A percentile compares a stretch with the other conserved stretches of the same genome.
phyloP scores from a whole-genome alignment of 2,113 vertebrate genomes.

The Theristicus caerulescens region DNA sequence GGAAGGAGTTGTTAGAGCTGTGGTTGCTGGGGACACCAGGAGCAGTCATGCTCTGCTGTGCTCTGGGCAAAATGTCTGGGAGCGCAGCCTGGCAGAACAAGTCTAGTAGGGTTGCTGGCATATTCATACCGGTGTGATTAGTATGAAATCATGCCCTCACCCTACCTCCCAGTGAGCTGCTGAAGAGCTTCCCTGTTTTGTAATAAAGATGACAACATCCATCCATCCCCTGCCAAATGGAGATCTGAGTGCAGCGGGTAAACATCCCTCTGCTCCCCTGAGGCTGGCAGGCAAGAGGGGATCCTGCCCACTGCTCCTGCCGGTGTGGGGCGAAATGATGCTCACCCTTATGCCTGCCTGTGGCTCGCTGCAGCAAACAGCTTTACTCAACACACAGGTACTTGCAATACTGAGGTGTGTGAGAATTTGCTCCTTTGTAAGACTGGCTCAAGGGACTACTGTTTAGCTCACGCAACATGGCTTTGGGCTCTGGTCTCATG shows the following conservation, averaged over 20 bases:
- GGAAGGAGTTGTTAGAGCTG: conserved; percentile 7
- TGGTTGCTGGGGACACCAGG: conserved; percentile 21
- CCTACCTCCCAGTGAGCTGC: conserved; percentile 45
- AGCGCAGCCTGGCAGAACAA: not conserved
- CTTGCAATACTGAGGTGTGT: fast-evolving
- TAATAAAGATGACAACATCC: conserved; percentile 42
- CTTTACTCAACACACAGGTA: not conserved
- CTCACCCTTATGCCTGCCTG: not conserved
- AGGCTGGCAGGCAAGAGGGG: not conserved
- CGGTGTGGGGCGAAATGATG: fast-evolving
- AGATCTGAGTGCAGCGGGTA: not conserved
- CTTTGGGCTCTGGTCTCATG: not conserved
- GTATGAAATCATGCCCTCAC: conserved; percentile 51
- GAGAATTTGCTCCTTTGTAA: not conserved
- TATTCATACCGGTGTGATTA: not conserved
- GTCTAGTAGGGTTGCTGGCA: conserved; percentile 29
- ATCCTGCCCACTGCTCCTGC: not conserved
- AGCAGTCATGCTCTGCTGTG: not conserved
- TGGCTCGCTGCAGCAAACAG: not conserved
- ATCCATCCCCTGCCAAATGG: not conserved
- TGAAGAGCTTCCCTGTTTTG: conserved; percentile 48
- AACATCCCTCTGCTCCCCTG: not conserved
- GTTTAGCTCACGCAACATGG: fast-evolving
- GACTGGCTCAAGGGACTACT: not conserved
- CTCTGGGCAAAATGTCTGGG: conserved; percentile 25